Evolutionary conservation across 2,113 vertebrate species (phyloP).

Genomic region (Amphilophus citrinellus): DNA sequence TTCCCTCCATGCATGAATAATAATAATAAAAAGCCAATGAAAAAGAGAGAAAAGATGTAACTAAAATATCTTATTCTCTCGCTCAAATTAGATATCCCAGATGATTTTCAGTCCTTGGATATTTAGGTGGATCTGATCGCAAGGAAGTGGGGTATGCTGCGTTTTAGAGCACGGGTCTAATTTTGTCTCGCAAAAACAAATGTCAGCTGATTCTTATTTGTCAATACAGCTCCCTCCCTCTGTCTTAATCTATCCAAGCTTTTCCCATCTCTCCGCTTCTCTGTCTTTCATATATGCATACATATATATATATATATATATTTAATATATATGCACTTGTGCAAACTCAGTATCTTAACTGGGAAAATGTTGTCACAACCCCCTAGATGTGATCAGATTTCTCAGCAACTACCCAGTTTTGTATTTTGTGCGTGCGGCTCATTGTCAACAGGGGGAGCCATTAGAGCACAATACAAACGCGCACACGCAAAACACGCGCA

Average conservation of each 20-base stretch:
- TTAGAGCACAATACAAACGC: background rate
- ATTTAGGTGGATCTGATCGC: background rate
- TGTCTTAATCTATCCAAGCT: conserved; percentile 49
- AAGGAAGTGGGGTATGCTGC: background rate
- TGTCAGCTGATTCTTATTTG: conserved; percentile 32
- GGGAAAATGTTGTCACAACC: conserved; percentile 21
- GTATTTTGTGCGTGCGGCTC: background rate
- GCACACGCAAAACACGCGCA: background rate
- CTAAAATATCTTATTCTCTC: background rate
- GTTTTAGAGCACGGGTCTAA: background rate
- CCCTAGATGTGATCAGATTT: conserved; percentile 36
- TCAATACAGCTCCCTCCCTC: conserved; percentile 40
- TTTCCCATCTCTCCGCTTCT: conserved; percentile 16
- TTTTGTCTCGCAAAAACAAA: conserved; percentile 28
- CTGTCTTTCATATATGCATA: background rate
- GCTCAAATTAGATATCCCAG: background rate
- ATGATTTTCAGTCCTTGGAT: background rate
- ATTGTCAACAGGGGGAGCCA: conserved; percentile 50
- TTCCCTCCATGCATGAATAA: background rate
- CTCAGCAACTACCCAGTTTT: conserved; percentile 21
- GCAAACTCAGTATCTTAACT: conserved; percentile 22
- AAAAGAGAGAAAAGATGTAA: background rate
- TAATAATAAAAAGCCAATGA: conserved; percentile 15
- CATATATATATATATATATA: background rate
- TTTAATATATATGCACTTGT: background rate